A percentile compares a stretch with the other conserved stretches of the same genome.
Evolutionary conservation across 1,140 invertebrate species (phyloP).

Genomic region (Tigriopus japonicus): DNA sequence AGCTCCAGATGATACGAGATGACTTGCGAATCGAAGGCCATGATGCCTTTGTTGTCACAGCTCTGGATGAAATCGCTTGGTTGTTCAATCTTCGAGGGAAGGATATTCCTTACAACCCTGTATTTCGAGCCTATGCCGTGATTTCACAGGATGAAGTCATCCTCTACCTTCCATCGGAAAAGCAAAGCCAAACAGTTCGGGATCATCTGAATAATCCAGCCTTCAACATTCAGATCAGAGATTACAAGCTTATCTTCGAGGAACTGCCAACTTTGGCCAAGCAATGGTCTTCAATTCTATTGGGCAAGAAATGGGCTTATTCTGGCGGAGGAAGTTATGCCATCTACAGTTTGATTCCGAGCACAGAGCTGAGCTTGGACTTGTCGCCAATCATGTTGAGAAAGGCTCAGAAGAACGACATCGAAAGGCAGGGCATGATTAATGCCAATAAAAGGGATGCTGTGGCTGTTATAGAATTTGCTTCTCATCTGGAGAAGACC

Average conservation of each 20-base stretch:
- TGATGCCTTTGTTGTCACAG: conserved; percentile 62
- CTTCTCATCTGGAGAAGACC: conserved; percentile 57
- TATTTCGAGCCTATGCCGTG: too few species aligned
- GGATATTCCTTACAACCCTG: conserved; percentile 32
- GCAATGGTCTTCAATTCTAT: too few species aligned
- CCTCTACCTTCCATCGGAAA: too few species aligned
- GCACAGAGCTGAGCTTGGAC: conserved; percentile 15
- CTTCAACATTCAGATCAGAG: background rate
- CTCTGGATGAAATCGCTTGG: conserved; percentile 77
- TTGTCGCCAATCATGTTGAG: background rate
- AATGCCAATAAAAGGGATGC: conserved; percentile 58
- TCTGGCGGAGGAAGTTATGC: background rate
- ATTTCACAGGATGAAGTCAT: too few species aligned
- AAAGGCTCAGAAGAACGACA: conserved; percentile 3
- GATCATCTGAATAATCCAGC: background rate
- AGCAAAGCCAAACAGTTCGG: background rate
- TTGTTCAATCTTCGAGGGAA: conserved; percentile 80
- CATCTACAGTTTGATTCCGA: conserved; percentile 16
- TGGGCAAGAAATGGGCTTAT: background rate
- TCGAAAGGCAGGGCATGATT: conserved; percentile 5
- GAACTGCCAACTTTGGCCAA: too few species aligned
- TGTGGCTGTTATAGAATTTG: conserved; percentile 73
- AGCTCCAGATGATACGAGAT: conserved; percentile 29
- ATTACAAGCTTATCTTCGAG: too few species aligned
- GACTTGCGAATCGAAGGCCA: conserved; percentile 42